Base-by-base conservation (phyloP, 2,797 vertebrate genomes). In the Xenopus petersii region DNA sequence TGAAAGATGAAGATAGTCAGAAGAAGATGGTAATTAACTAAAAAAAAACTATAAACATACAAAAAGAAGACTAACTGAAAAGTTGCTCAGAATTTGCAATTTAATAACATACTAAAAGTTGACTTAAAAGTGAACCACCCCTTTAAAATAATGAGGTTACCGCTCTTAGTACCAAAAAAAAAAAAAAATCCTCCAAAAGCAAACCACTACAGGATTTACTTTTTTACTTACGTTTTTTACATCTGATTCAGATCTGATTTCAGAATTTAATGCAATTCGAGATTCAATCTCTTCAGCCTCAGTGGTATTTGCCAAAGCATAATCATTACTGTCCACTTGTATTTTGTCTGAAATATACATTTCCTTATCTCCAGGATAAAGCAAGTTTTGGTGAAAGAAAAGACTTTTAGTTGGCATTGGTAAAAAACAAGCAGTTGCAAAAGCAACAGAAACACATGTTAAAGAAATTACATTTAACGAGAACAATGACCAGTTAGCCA, bases 351-450 rank as follows among this genome's bases (percentile, higher is more conserved):
- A 77, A n/a, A 67, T 81, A 16, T 86, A 84, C 81, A 80, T 79
- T 17, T 85, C 85, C 54, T 84, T 86, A 3, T 68, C 30, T 26
- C 70, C 74, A 21, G 47, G 77, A 56, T 24, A 61, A 59, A 70
- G 67, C 1, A 81, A 24, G 0, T 70, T 72, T 0, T 88, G 87
- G 81, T 99, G 96, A 80, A 99, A 99, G 80, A 98, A 99, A 80
- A 99, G 84, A 83, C 96, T 99, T 85, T 91, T 94, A 11, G 84
- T 88, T 3, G 97, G 94, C 94, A 94, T 95, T 0, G 96, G 95
- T 36, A 99, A 87, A 78, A 96, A 95, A 93, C 94, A 96, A 0
- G 96, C 93, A 0, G 89, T 89, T 0, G 90, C 42, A 1, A 95
- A 98, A 54, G 95, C 95, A 76, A 96, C 17, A 0, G 85, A 81